These are phyloP conservation scores for Azemiops feae DNA, from an alignment of 2,113 vertebrate genomes.

Conservation along the genomic window DNA sequence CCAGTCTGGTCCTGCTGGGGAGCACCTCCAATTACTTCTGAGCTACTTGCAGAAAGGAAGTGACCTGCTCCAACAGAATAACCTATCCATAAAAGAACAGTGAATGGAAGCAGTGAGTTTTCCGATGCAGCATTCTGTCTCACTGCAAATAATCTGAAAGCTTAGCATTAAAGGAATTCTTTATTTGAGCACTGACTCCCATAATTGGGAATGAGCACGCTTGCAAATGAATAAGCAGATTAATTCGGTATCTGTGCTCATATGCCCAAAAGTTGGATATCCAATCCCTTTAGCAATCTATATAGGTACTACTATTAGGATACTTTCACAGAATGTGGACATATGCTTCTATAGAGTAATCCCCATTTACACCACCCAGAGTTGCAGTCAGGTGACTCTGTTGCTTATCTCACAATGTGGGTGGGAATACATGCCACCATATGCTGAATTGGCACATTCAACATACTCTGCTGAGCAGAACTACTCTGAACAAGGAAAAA, in stretches of 20 bases:
- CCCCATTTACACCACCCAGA: neutral
- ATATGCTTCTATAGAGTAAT: neutral
- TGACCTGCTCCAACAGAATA: constrained; percentile 91
- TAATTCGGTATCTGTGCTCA: neutral
- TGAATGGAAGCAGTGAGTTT: neutral
- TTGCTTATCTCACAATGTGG: neutral
- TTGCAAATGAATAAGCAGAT: neutral
- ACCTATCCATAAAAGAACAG: constrained; percentile 70
- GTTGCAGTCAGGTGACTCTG: neutral
- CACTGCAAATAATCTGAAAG: neutral
- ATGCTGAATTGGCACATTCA: neutral
- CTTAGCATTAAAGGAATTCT: neutral
- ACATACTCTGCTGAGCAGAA: neutral
- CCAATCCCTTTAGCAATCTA: neutral
- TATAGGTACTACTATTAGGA: neutral
- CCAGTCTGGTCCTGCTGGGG: constrained; percentile 91
- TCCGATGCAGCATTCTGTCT: neutral
- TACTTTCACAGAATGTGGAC: neutral
- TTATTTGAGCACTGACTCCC: neutral
- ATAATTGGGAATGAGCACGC: neutral
- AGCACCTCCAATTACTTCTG: constrained; percentile 89
- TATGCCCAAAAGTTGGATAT: neutral
- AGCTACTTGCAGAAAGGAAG: constrained; percentile 72
- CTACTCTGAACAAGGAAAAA: neutral
- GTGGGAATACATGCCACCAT: neutral